Evolutionary conservation across 2,888 invertebrate genomes (phyloP).

Genomic region (Cosmopolites sordidus): DNA sequence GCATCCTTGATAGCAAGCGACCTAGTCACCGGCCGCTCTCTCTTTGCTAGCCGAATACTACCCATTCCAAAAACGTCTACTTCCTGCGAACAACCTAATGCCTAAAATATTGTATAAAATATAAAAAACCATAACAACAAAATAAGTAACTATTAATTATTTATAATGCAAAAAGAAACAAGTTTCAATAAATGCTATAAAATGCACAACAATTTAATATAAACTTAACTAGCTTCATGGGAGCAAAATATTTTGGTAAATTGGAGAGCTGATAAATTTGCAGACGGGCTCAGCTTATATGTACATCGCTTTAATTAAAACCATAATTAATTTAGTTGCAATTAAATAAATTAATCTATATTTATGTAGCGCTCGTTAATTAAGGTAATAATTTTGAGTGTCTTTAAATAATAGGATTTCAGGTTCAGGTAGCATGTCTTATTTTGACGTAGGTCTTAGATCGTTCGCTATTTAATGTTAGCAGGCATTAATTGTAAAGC

Average conservation of each 20-base stretch:
- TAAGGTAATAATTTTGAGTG: slow-evolving; percentile 1
- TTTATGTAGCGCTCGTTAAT: slow-evolving; percentile 1
- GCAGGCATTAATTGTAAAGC: neutral
- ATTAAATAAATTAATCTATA: slow-evolving; percentile 1
- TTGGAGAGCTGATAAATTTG: slow-evolving; percentile 1
- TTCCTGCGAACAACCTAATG: too few relatives aligned
- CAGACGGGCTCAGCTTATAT: neutral
- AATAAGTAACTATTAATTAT: too few relatives aligned
- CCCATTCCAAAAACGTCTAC: too few relatives aligned
- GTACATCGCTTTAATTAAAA: neutral
- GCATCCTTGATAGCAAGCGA: too few relatives aligned
- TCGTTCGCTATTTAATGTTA: neutral
- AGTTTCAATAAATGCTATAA: too few relatives aligned
- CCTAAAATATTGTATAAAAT: too few relatives aligned
- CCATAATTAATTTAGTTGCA: slow-evolving; percentile 1
- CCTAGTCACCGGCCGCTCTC: too few relatives aligned
- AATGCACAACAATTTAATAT: too few relatives aligned
- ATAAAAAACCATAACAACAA: too few relatives aligned
- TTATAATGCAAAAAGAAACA: too few relatives aligned
- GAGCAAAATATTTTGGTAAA: neutral
- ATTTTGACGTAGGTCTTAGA: slow-evolving; percentile 1
- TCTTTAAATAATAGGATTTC: slow-evolving; percentile 2
- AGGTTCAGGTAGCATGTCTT: neutral
- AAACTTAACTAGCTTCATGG: too few relatives aligned
- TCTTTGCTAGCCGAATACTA: too few relatives aligned